Conservation (phyloP, 1,140 invertebrate species). For the Trichoplusia ni region DNA sequence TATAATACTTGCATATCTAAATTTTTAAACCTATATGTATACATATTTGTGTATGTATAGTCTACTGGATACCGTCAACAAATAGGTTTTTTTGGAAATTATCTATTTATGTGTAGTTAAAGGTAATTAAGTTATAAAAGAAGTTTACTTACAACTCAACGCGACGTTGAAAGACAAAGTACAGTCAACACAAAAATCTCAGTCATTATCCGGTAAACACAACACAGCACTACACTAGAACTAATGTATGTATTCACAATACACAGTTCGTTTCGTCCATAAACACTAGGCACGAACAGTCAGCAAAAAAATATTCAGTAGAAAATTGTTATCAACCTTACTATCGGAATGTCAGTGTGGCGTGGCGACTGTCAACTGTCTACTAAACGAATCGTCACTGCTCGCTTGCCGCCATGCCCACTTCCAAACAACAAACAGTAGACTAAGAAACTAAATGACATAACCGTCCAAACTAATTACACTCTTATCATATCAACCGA, state of each 20-base stretch:
- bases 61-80: too few relatives aligned
- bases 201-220: conserved; percentile 43
- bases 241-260: conserved; percentile 17
- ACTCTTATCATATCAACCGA: conserved; percentile 27
- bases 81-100: too few relatives aligned
- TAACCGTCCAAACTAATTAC: conserved; percentile 22
- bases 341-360: conserved; percentile 80
- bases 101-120: neutral
- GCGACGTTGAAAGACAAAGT: neutral
- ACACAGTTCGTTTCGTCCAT: conserved; percentile 24
- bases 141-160: conserved; percentile 15
- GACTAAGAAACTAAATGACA: neutral
- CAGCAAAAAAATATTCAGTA: conserved; percentile 70
- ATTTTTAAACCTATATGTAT: too few relatives aligned
- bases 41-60: too few relatives aligned
- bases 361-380: conserved; percentile 81
- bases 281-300: conserved; percentile 49
- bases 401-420: conserved; percentile 78
- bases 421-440: conserved; percentile 55
- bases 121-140: conserved; percentile 3
- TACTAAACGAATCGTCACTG: conserved; percentile 80
- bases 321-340: conserved; percentile 76
- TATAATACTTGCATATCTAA: too few relatives aligned
- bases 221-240: conserved; percentile 35
- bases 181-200: conserved; percentile 22